Percentiles rank a stretch among this genome's conserved stretches.
Conservation (phyloP, 2,888 invertebrate species). For the Neelides folsomi region DNA sequence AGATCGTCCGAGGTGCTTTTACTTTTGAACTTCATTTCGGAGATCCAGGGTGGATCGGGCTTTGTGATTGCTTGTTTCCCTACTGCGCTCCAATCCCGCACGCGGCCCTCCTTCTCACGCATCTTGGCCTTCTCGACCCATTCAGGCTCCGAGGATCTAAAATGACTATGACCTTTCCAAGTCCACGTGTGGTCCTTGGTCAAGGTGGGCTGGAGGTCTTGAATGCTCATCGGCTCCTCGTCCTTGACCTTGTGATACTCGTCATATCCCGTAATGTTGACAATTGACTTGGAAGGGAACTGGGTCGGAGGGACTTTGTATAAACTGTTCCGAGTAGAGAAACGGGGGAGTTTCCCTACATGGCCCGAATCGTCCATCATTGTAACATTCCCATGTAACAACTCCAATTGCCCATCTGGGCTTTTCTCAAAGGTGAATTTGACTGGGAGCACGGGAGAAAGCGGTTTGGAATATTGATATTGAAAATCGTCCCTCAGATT, state of each 20-base stretch:
- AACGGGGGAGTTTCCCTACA: neutral
- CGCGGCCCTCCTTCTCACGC: conserved; percentile 16
- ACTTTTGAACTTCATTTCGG: conserved; percentile 22
- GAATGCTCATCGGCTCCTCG: neutral
- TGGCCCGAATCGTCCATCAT: neutral
- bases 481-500: neutral
- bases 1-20: conserved; percentile 9
- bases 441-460: conserved; percentile 24
- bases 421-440: conserved; percentile 28
- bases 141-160: conserved; percentile 27
- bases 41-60: conserved; percentile 30
- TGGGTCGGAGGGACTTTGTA: neutral
- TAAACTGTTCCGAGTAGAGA: neutral
- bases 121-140: conserved; percentile 31
- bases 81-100: conserved; percentile 29
- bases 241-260: neutral
- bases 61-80: conserved; percentile 18
- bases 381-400: neutral
- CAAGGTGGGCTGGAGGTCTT: conserved; percentile 19
- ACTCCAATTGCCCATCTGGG: conserved; percentile 14
- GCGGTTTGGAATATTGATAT: conserved; percentile 17
- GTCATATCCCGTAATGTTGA: conserved; percentile 20
- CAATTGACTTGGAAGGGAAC: conserved; percentile 22
- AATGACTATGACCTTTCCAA: conserved; percentile 27
- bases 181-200: conserved; percentile 28